Conservation (phyloP, 2,888 invertebrate species). For the Machimus rusticus region DNA sequence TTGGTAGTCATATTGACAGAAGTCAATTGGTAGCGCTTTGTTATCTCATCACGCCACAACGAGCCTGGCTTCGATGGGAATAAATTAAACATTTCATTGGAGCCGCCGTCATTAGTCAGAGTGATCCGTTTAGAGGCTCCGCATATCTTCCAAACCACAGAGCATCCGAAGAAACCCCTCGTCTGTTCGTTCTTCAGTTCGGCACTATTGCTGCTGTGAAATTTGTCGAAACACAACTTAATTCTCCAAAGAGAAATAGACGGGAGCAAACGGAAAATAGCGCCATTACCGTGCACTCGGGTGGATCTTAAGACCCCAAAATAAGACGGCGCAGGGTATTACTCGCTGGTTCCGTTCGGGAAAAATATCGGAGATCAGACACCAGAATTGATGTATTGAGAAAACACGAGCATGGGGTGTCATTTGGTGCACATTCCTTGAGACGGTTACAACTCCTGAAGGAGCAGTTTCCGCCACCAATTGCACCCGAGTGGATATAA, state of each 20-base stretch:
- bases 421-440: slow-evolving; percentile 23
- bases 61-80: neutral
- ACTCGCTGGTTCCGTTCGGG: neutral
- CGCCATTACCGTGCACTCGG: neutral
- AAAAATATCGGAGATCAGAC: slow-evolving; percentile 23
- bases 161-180: neutral
- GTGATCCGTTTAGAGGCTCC: neutral
- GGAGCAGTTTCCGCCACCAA: slow-evolving; percentile 20
- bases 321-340: neutral
- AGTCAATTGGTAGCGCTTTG: neutral
- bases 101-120: neutral
- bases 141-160: neutral
- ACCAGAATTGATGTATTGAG: slow-evolving; percentile 22
- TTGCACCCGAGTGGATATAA: slow-evolving; percentile 22
- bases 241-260: neutral
- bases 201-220: neutral
- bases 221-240: neutral
- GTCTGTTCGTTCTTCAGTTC: neutral
- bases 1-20: neutral
- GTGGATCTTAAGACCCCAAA: neutral
- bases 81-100: neutral
- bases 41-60: neutral
- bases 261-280: neutral
- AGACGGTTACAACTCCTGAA: neutral
- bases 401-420: slow-evolving; percentile 3